These are phyloP conservation scores for Brenthis hecate DNA, from an alignment of 2,888 invertebrate species.

Conservation along the genomic window DNA sequence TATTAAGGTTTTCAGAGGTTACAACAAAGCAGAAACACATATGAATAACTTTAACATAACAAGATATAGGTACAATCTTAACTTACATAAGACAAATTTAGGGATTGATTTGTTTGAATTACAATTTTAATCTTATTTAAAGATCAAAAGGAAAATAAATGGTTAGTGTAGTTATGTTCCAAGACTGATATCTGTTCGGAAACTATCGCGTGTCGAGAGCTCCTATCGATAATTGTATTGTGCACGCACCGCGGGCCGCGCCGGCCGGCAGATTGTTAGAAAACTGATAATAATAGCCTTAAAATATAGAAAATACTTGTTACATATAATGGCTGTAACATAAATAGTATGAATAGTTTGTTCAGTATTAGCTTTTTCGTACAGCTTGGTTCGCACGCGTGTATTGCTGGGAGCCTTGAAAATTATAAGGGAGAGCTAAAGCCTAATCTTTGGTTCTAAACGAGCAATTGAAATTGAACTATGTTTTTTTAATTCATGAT, in stretches of 20 bases:
- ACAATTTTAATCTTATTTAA: not conserved
- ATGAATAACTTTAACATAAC: too few species aligned
- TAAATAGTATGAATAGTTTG: not conserved
- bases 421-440: too few species aligned
- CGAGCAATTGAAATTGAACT: too few species aligned
- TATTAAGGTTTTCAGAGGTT: too few species aligned
- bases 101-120: not conserved
- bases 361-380: too few species aligned
- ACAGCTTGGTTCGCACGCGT: too few species aligned
- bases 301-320: constrained; percentile 14
- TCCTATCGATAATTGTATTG: constrained; percentile 31
- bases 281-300: constrained; percentile 20
- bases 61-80: too few species aligned
- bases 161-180: constrained; percentile 16
- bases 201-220: constrained; percentile 30
- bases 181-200: constrained; percentile 22
- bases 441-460: too few species aligned
- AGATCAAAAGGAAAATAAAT: constrained; percentile 9
- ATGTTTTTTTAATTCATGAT: too few species aligned
- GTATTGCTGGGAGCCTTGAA: too few species aligned
- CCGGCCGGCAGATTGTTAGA: constrained; percentile 14
- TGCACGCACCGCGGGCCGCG: constrained; percentile 20
- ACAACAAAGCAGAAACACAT: not conserved
- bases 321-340: not conserved
- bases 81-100: too few species aligned